phyloP scores from a whole-genome alignment of 2,888 invertebrate genomes.

The Acronicta psi region DNA sequence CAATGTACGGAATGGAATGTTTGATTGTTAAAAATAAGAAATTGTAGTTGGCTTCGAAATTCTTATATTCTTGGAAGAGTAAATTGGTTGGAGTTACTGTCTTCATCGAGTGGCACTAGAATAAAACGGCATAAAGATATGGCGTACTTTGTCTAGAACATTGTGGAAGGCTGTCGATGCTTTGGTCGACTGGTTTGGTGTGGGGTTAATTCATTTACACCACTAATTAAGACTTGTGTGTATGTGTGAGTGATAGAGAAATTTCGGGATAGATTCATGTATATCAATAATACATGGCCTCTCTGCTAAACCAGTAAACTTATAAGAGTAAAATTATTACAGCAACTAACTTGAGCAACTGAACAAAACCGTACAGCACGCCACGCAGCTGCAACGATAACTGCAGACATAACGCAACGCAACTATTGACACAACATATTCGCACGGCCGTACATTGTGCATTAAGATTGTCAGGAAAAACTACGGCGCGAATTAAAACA shows the following conservation, averaged over 20 bases:
- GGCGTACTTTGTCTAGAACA: too few relatives aligned
- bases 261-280: too few relatives aligned
- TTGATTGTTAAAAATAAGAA: slow-evolving; percentile 2
- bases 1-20: slow-evolving; percentile 17
- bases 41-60: background rate
- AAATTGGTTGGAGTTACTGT: too few relatives aligned
- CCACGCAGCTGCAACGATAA: slow-evolving; percentile 34
- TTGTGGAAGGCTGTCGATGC: too few relatives aligned
- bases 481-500: slow-evolving; percentile 24
- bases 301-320: background rate
- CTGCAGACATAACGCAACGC: slow-evolving; percentile 27
- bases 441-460: slow-evolving; percentile 34
- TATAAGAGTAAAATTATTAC: slow-evolving; percentile 14
- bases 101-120: too few relatives aligned
- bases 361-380: slow-evolving; percentile 16
- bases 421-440: slow-evolving; percentile 42
- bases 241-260: too few relatives aligned
- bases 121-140: too few relatives aligned
- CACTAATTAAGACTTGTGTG: too few relatives aligned
- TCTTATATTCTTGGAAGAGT: too few relatives aligned
- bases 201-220: too few relatives aligned
- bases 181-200: too few relatives aligned
- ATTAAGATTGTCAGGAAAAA: slow-evolving; percentile 25
- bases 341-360: slow-evolving; percentile 17
- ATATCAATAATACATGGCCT: background rate